Base-by-base conservation (phyloP, 2,888 invertebrate species). In the Tachina lurida region DNA sequence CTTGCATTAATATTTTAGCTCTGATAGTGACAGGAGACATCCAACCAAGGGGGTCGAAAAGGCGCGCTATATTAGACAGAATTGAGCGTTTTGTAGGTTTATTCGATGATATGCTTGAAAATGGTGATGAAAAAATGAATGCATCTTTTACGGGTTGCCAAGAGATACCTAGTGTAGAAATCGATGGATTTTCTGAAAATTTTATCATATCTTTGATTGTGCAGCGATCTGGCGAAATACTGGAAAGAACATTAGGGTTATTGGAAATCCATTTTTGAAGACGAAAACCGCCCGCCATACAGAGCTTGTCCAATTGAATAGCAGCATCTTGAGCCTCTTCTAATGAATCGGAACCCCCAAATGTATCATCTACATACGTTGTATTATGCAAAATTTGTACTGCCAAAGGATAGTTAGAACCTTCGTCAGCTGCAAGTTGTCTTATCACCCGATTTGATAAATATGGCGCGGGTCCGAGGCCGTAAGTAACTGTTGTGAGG, bases 331-430 rank as follows among this genome's bases (percentile, higher is more conserved):
- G 19, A 67, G 52, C 58, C 47, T 56, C 47, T 8, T 74, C 74
- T 56, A 81, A 5, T 4, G 81, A 80, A 88, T 88, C 84, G 88
- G 89, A 89, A 88, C 90, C 87, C 78, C 82, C 76, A 75, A 88
- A 74, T 67, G 73, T 65, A 15, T 80, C 73, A 58, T 73, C 71
- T 47, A 73, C 67, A 43, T 81, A 81, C 8, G 74, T 67, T 8
- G 9, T 68, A 52, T 68, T 81, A 10, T 68, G 67, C 1, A 81
- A 22, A 68, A 81, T 68, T n/a, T 13, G n/a, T 4, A 58, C 75
- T 39, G 68, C 74, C 13, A 75, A 31, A 41, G 58, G 73, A 67
- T 74, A 80, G 1, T 4, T 31, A 43, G 8, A 52, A 8, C 67
- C 65, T 58, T 74, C 74, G 60, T 67, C 74, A 8, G n/a, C 0